These are phyloP conservation scores for Lepidonotus clava DNA, from an alignment of 2,888 invertebrate species.

Conservation along the genomic window DNA sequence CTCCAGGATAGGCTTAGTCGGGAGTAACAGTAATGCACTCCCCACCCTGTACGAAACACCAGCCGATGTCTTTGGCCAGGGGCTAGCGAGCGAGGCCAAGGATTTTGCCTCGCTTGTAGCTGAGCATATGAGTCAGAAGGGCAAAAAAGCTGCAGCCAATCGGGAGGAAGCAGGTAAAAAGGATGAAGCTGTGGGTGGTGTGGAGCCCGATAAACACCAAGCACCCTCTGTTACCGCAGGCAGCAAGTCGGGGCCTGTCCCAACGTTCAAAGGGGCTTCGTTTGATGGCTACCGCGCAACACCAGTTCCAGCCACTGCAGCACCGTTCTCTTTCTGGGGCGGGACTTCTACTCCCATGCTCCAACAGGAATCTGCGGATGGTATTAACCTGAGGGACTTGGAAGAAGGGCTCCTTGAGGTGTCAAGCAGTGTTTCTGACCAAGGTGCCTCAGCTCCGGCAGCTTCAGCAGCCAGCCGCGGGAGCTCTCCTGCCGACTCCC, in stretches of 20 bases:
- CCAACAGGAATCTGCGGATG: not conserved
- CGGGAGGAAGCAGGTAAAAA: not conserved
- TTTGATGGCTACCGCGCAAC: slow-evolving; percentile 11
- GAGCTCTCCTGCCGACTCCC: not conserved
- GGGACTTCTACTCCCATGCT: not conserved
- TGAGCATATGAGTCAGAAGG: not conserved
- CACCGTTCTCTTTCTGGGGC: not conserved
- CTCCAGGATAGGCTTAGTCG: not conserved
- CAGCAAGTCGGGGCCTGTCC: not conserved
- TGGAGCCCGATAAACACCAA: not conserved
- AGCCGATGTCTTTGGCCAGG: slow-evolving; percentile 9
- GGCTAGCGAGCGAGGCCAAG: not conserved
- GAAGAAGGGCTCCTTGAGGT: slow-evolving; percentile 39
- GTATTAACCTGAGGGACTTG: slow-evolving; percentile 4
- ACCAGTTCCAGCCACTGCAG: not conserved
- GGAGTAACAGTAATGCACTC: not conserved
- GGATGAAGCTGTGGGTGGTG: slow-evolving; percentile 10
- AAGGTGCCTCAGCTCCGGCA: not conserved
- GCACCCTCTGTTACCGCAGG: not conserved
- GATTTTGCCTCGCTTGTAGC: slow-evolving; percentile 43
- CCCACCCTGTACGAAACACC: slow-evolving; percentile 28
- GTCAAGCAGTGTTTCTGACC: not conserved
- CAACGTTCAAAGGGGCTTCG: slow-evolving; percentile 17
- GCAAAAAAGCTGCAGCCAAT: not conserved
- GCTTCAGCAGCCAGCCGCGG: not conserved